Evolutionary conservation across 2,888 invertebrate genomes (phyloP), one percentile per base, ranked within the genome.

Genomic region (Candidula unifasciata): DNA sequence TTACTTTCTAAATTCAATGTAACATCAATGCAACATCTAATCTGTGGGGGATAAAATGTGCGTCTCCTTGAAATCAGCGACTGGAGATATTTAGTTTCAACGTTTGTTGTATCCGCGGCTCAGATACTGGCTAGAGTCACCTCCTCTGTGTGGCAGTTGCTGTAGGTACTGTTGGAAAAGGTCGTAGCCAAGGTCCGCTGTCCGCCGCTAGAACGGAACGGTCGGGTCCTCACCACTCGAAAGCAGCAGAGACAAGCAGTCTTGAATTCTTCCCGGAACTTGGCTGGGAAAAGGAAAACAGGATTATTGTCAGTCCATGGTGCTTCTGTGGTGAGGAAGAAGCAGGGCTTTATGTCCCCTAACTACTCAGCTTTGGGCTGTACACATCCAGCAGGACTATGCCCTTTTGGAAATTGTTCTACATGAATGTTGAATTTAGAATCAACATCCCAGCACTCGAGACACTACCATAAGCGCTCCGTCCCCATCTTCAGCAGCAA

Each of bases 41-140:
- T 44, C 44, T 44, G 13, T 10, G 44, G 44, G 44, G 13, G 13
- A 44, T 44, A 44, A 13, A 6, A 44, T 6, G 44, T 44, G 44
- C 44, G 44, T 44, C 8, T n/a, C n/a, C n/a, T n/a, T n/a, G n/a
- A n/a, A n/a, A n/a, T 16, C 74, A 44, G 24, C 13, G 74, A 18
- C 90, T 90, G 44, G 88, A 93, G 2, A 92, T 93, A n/a, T n/a
- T n/a, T 93, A 93, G 92, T 85, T 77, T 89, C 78, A 64, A 24
- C 52, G 27, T 27, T n/a, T 27, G 37, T n/a, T 68, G 54, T 21
- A 24, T 6, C 37, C 3, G 24, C 13, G 13, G 83, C 87, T 82
- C 86, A 86, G 68, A 88, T 86, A 35, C 87, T 88, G 76, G 87
- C 85, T 79, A 89, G 71, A 24, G 89, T 89, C 37, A 89, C 87